phyloP scores from a whole-genome alignment of 2,797 vertebrate genomes.

The Fundulus diaphanus region DNA sequence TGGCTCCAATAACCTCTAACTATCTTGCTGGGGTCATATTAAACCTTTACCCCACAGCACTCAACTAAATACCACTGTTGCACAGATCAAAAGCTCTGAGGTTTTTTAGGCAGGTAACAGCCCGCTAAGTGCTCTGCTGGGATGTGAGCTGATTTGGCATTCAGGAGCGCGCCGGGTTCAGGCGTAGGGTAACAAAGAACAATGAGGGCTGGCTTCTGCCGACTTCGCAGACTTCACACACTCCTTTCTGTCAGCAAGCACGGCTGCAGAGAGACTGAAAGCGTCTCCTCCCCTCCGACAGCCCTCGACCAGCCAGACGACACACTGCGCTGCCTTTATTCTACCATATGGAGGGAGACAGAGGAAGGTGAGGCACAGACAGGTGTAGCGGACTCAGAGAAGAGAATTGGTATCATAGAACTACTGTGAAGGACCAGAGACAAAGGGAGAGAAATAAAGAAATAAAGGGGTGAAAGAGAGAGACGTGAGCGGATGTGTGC shows the following conservation, averaged over 20 bases:
- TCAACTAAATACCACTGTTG: conserved; percentile 13
- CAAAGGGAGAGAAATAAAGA: background rate
- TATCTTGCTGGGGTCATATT: background rate
- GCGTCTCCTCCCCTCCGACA: conserved; percentile 28
- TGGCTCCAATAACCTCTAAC: background rate
- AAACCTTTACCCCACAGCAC: background rate
- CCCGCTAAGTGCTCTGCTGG: conserved; percentile 16
- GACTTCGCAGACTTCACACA: conserved; percentile 24
- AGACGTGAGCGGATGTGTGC: background rate
- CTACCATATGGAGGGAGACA: conserved; percentile 14
- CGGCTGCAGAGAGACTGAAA: conserved; percentile 24
- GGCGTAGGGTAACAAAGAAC: conserved; percentile 57
- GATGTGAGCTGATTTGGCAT: conserved; percentile 45
- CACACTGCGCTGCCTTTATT: conserved; percentile 46
- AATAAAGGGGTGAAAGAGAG: background rate
- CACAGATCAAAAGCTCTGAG: conserved; percentile 34
- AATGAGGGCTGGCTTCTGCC: conserved; percentile 29
- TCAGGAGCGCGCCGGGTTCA: conserved; percentile 50
- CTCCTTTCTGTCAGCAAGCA: conserved; percentile 43
- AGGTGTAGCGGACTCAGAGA: conserved; percentile 19
- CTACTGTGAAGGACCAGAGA: conserved; percentile 3
- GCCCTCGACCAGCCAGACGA: conserved; percentile 32
- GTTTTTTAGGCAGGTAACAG: conserved; percentile 21
- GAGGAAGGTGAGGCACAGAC: conserved; percentile 32
- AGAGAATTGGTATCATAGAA: conserved; percentile 14